Evolutionary conservation across 2,113 vertebrate species (phyloP), one percentile per base, ranked within the genome.

Genomic region (Anarrhichthys ocellatus): DNA sequence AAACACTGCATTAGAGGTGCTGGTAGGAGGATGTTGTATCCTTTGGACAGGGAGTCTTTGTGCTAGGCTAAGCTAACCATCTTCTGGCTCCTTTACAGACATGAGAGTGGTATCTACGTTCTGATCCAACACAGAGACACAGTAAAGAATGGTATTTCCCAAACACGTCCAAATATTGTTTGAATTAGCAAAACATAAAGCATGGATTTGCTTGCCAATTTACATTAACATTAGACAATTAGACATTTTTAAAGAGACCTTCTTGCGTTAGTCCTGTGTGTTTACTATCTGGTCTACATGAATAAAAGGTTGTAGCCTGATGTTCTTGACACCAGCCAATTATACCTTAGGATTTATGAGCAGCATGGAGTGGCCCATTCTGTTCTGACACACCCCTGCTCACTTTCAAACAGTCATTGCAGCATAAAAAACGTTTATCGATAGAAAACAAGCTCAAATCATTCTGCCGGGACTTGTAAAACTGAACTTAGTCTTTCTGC

Each of bases 401-500:
- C 34, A 34, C 59, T 66, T 85, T 5, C 50, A 63, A 64, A 86
- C 59, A 83, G 11, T 48, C 69, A 71, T 36, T 32, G 7, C 29
- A 68, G 65, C 74, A 82, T 71, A 64, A 71, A 84, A 38, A 79
- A 1, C 14, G 54, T 76, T 46, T 42, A 70, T 76, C 66, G 73
- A 64, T 58, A 63, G 74, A 86, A 80, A 82, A 64, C 62, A 64
- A 71, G 80, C 42, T 85, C 27, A 46, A 85, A 71, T 63, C n/a
- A 77, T 74, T 75, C 75, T 71, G 76, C 58, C 32, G 29, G 54
- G 84, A 87, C 85, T 79, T 81, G 76, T 89, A 82, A 84, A 87
- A 84, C 54, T 73, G 80, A 90, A 79, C 75, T 79, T 64, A 22
- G 56, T 48, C 76, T 91, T 90, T 89, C 38, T 90, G 89, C 88